Evolutionary conservation across 1,140 invertebrate genomes (phyloP), one percentile per base, ranked within the genome.

Genomic region (Battus philenor): DNA sequence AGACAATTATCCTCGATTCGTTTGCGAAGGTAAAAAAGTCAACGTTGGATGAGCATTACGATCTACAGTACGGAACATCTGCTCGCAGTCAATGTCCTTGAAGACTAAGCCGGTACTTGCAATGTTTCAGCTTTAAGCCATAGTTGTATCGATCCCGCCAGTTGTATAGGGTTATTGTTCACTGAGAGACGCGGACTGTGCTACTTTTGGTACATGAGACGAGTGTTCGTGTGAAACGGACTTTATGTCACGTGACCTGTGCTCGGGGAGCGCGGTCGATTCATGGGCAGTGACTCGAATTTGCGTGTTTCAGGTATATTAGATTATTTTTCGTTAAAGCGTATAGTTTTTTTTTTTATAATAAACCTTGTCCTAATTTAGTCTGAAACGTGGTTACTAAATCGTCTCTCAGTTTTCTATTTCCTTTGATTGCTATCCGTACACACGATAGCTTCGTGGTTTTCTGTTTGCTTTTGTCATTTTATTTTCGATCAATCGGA

Each of bases 61-160:
- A 27, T 27, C 24, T 38, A n/a, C 10, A 7, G 4, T 12, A 39
- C 22, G 7, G 7, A 39, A 26, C 36, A 39, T 39, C 20, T 39
- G 36, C 36, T 39, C 20, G 18, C 36, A 15, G 22, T 39, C 36
- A 39, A 39, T 22, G 36, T 39, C 20, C 36, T 39, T 39, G 36
- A 26, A 16, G 22, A 10, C 13, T 41, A 16, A 41, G 24, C 38
- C 22, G 24, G 24, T 41, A 41, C 9, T 41, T 27, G 22, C 36
- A 39, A 26, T 26, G 38, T 29, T 26, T 27, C 13, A 13, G 5
- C 6, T 36, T 5, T 22, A 9, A 26, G 13, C 27, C 13, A 29
- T 16, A 13, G 22, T 27, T 41, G 20, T 39, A 41, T 41, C 24
- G 38, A 41, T 41, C 38, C 13, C 7, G 24, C 8, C 38, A 41